Evolutionary conservation across 2,888 invertebrate genomes (phyloP).

Genomic region (Glyphotaelius pellucidus): DNA sequence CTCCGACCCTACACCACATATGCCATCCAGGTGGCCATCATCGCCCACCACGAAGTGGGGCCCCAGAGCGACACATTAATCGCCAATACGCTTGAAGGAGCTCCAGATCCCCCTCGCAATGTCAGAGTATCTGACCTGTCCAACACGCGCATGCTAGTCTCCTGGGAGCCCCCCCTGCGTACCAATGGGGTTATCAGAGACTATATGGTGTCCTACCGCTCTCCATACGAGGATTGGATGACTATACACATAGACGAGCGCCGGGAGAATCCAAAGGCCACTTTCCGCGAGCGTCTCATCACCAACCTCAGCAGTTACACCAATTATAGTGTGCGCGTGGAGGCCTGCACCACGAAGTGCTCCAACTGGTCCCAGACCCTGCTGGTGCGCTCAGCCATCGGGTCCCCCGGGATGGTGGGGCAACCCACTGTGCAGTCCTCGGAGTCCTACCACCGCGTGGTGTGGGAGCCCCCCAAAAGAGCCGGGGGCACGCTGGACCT

Average conservation of each 20-base stretch:
- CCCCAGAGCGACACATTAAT: constrained; percentile 79
- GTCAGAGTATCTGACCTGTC: constrained; percentile 79
- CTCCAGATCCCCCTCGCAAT: constrained; percentile 79
- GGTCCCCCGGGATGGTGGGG: constrained; percentile 75
- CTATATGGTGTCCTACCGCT: constrained; percentile 80
- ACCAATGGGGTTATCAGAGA: constrained; percentile 86
- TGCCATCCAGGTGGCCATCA: constrained; percentile 82
- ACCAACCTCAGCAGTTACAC: constrained; percentile 78
- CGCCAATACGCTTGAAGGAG: constrained; percentile 84
- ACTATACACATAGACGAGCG: constrained; percentile 34
- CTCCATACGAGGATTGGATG: constrained; percentile 50
- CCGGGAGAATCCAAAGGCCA: neutral
- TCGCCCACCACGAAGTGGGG: constrained; percentile 77
- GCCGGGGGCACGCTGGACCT: constrained; percentile 78
- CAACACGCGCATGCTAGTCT: constrained; percentile 80
- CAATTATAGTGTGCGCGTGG: constrained; percentile 83
- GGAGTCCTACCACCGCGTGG: constrained; percentile 70
- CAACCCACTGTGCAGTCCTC: constrained; percentile 49
- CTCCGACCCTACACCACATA: constrained; percentile 88
- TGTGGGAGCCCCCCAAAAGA: constrained; percentile 76
- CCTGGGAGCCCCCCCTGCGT: constrained; percentile 83
- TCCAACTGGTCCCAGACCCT: constrained; percentile 78
- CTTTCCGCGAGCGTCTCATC: constrained; percentile 68
- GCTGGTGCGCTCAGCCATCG: constrained; percentile 79
- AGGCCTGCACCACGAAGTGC: constrained; percentile 84